Percentiles rank a stretch among this genome's conserved stretches.
Conservation (phyloP, 2,113 vertebrate species). For the Ramphastos sulfuratus region DNA sequence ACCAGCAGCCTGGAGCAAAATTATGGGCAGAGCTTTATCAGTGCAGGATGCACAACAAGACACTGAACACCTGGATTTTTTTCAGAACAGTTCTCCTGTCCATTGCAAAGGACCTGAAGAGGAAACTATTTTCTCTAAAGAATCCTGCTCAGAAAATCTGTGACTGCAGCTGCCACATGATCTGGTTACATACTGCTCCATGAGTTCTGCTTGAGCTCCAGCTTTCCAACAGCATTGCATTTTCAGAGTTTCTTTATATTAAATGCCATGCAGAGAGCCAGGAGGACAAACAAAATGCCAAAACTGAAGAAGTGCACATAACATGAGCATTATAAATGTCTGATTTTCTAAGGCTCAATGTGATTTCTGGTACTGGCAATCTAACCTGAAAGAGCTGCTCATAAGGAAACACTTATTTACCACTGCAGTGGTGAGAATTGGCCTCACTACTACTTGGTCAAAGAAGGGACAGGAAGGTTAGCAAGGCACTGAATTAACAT, state of each 20-base stretch:
- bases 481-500: not conserved
- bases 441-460: not conserved
- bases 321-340: not conserved
- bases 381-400: not conserved
- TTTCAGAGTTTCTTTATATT: not conserved
- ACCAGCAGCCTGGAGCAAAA: not conserved
- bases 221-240: accelerated
- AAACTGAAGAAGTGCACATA: not conserved
- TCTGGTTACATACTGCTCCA: not conserved
- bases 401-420: not conserved
- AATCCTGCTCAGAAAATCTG: not conserved
- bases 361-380: not conserved
- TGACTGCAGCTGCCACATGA: not conserved
- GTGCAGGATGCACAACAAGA: not conserved
- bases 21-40: not conserved
- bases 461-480: not conserved
- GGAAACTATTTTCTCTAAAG: not conserved
- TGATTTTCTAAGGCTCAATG: not conserved
- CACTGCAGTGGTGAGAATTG: not conserved
- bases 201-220: not conserved
- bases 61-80: not conserved
- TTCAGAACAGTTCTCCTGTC: not conserved
- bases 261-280: not conserved
- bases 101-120: not conserved
- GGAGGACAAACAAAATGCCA: not conserved